Evolutionary conservation across 2,888 invertebrate species (phyloP).

Genomic region (Colostygia pectinataria): DNA sequence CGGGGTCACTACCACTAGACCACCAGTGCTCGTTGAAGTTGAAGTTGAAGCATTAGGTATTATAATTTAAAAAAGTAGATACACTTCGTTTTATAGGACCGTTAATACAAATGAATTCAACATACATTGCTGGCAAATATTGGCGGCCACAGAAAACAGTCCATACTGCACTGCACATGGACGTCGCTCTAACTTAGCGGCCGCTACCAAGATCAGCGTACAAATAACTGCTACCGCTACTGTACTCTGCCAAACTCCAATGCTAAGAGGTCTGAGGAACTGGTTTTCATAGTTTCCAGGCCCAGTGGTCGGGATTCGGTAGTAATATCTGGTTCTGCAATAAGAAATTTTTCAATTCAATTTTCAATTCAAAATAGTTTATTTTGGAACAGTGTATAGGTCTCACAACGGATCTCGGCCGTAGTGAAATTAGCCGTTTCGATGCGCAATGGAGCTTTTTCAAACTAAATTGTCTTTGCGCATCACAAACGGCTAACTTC

Average conservation of each 20-base stretch:
- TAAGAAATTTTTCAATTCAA: neutral
- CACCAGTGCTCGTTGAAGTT: too few relatives aligned
- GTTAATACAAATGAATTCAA: conserved; percentile 13
- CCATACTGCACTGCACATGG: conserved; percentile 54
- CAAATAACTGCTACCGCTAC: conserved; percentile 53
- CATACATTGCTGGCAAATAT: conserved; percentile 72
- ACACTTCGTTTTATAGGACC: neutral
- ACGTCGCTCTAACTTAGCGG: conserved; percentile 57
- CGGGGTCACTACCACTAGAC: too few relatives aligned
- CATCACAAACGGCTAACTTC: too few relatives aligned
- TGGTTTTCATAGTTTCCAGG: conserved; percentile 69
- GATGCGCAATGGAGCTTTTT: too few relatives aligned
- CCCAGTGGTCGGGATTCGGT: conserved; percentile 61
- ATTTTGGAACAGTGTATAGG: too few relatives aligned
- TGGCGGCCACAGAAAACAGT: conserved; percentile 66
- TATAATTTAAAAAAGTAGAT: too few relatives aligned
- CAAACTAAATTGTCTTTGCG: too few relatives aligned
- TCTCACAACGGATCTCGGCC: too few relatives aligned
- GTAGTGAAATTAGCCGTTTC: too few relatives aligned
- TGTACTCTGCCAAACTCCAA: conserved; percentile 62
- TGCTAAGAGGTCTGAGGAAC: conserved; percentile 71
- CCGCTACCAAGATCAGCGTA: conserved; percentile 52
- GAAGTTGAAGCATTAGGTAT: too few relatives aligned
- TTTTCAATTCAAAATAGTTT: too few relatives aligned
- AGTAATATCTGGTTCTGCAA: conserved; percentile 63